These are phyloP conservation scores for Phrynocephalus guinanensis DNA, from an alignment of 2,797 vertebrate species.

Conservation along the genomic window DNA sequence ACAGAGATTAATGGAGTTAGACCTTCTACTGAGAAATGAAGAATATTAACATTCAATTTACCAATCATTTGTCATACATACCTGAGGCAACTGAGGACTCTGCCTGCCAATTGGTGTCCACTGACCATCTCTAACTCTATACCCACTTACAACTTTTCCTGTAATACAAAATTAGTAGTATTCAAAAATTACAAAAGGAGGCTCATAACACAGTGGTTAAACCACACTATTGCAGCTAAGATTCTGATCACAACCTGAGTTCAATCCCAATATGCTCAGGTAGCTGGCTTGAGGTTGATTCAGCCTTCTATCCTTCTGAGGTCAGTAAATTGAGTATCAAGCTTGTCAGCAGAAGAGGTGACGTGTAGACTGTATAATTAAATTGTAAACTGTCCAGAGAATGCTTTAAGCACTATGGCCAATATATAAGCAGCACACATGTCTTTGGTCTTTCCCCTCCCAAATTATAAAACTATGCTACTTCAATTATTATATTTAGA, in stretches of 20 bases:
- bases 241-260: no score
- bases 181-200: no score
- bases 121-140: conserved; percentile 90
- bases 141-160: conserved; percentile 97
- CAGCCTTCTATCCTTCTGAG: no score
- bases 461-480: conserved; percentile 26
- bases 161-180: conserved; percentile 31
- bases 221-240: no score
- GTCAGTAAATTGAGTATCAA: no score
- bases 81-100: conserved; percentile 95
- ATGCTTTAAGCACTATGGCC: no score
- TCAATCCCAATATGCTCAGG: no score
- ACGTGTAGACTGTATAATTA: no score
- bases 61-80: conserved; percentile 59
- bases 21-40: conserved; percentile 15
- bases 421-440: not conserved
- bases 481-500: not conserved
- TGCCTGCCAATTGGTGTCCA: conserved; percentile 94
- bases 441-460: conserved; percentile 1
- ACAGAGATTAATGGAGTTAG: not conserved
- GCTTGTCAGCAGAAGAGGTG: no score
- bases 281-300: no score
- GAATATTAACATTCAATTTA: not conserved
- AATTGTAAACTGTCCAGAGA: no score
- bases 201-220: no score